A percentile compares a stretch with the other conserved stretches of the same genome.
Evolutionary conservation across 64 coral and sea anemone genomes (phyloP).

Genomic region (Pocillopora verrucosa): DNA sequence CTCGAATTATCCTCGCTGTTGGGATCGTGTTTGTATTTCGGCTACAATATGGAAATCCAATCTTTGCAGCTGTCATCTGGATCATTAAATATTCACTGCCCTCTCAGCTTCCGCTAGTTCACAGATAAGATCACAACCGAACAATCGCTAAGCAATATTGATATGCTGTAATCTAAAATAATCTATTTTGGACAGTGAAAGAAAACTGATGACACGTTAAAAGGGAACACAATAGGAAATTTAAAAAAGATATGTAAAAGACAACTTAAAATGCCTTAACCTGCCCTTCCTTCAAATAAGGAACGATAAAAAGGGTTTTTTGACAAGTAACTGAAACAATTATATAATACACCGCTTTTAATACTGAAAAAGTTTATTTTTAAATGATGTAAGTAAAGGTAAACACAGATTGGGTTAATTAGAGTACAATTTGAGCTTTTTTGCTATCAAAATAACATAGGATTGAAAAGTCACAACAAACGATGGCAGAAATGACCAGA

Average conservation of each 20-base stretch:
- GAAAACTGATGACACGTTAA: not conserved
- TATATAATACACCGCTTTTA: not conserved
- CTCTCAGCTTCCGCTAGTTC: not conserved
- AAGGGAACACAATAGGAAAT: not conserved
- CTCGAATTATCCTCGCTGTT: not conserved
- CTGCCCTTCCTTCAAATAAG: not conserved
- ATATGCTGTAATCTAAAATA: not conserved
- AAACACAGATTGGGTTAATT: not conserved
- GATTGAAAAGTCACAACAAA: too few species aligned
- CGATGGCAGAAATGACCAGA: too few species aligned
- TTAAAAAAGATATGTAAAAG: not conserved
- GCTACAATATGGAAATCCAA: not conserved
- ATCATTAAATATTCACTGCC: constrained; percentile 38
- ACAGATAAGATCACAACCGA: not conserved
- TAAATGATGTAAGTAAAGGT: not conserved
- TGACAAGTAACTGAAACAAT: not conserved
- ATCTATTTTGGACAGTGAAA: not conserved
- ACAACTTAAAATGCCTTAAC: not conserved
- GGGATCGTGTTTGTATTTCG: not conserved
- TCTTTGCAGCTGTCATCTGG: not conserved
- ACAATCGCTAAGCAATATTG: not conserved
- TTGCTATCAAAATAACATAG: not conserved
- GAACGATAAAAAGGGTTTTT: not conserved
- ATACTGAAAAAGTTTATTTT: not conserved
- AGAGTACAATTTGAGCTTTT: not conserved